phyloP scores from a whole-genome alignment of 1,140 invertebrate species.

The Bombus soroeensis region DNA sequence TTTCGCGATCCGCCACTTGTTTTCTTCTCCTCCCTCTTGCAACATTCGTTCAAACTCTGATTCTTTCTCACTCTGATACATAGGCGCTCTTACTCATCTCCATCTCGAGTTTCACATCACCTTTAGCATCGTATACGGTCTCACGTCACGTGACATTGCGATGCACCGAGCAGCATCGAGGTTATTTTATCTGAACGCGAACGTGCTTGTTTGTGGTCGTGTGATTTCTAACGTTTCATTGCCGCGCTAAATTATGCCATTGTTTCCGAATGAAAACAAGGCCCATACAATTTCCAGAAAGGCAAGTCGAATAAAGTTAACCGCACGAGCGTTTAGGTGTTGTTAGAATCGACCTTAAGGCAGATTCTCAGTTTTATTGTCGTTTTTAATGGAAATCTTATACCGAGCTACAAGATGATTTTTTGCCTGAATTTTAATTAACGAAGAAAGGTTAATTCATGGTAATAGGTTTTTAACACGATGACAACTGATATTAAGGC shows the following conservation, averaged over 20 bases:
- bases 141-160: slow-evolving; percentile 48
- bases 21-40: not conserved
- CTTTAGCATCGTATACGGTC: slow-evolving; percentile 57
- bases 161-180: slow-evolving; percentile 16
- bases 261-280: not conserved
- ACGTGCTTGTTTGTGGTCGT: not conserved
- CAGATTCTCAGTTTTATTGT: no score
- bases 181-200: slow-evolving; percentile 25
- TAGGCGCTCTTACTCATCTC: slow-evolving; percentile 24
- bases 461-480: not conserved
- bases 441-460: not conserved
- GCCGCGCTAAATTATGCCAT: not conserved
- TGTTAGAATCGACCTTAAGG: no score
- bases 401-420: not conserved
- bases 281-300: no score
- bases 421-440: not conserved
- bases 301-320: not conserved
- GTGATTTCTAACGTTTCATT: slow-evolving; percentile 28
- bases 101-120: slow-evolving; percentile 66
- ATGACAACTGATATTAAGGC: not conserved
- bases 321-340: no score
- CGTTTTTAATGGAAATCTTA: not conserved
- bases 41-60: not conserved
- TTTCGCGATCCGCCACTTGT: not conserved
- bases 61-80: not conserved